Evolutionary conservation across 2,113 vertebrate genomes (phyloP), one percentile per base, ranked within the genome.

Genomic region (Myotis lucifugus): DNA sequence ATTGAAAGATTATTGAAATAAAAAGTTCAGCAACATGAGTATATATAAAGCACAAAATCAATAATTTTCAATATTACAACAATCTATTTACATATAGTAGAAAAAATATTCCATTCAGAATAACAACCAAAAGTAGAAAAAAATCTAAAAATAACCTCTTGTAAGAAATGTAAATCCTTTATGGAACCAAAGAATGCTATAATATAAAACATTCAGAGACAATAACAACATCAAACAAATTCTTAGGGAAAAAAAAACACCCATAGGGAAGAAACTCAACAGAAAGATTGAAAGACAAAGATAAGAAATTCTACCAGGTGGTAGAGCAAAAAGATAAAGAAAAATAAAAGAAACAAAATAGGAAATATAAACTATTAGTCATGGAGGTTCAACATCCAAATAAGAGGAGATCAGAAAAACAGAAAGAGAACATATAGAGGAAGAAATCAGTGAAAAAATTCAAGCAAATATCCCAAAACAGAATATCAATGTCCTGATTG

Each of bases 201-300:
- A 72, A 84, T 42, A 64, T 78, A 78, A 23, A 81, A 77, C 8
- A 86, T 61, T 56, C 56, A 74, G 61, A 85, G 89, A 54, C 6
- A 91, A 50, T 18, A 73, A 59, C 19, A 81, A 92, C 3, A 42
- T 42, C 27, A 23, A 34, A 54, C 52, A 73, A 73, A 32, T 10
- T 94, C 66, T 94, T 70, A 12, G 52, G 61, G 84, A 50, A 91
- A 32, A 32, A 13, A 32, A 92, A 66, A 64, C 74, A 91, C 90
- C 34, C 78, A 19, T 42, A 42, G 86, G 8, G 56, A 56, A 67
- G 77, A 88, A 54, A 52, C 40, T 69, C 29, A 32, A 79, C 1
- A 9, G 15, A 34, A 70, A 66, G 32, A 1, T 0, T n/a, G 17
- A 37, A 48, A 79, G 37, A 73, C 83, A 74, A 50, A 69, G 13